A percentile compares a stretch with the other conserved stretches of the same genome.
phyloP scores from a whole-genome alignment of 2,888 invertebrate genomes.

The Deilephila porcellus region DNA sequence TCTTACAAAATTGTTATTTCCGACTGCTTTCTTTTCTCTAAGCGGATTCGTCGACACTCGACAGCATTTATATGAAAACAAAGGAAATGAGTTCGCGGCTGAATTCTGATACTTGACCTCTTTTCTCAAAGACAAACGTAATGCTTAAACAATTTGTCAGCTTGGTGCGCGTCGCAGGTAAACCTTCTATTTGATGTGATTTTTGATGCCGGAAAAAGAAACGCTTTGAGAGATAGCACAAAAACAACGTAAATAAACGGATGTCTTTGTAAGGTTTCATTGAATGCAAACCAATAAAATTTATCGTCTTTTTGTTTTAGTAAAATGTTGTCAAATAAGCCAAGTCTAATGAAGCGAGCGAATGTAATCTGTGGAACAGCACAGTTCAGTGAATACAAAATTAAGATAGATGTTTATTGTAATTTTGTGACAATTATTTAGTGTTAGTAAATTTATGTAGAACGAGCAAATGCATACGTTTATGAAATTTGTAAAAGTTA shows the following conservation, averaged over 20 bases:
- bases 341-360: not conserved
- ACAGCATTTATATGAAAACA: slow-evolving; percentile 71
- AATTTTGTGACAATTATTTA: not conserved
- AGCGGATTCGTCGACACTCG: slow-evolving; percentile 75
- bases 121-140: slow-evolving; percentile 61
- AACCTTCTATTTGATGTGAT: slow-evolving; percentile 38
- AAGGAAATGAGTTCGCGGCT: slow-evolving; percentile 76
- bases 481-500: too few relatives aligned
- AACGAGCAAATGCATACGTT: not conserved
- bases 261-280: not conserved
- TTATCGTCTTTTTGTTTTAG: not conserved
- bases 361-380: not conserved
- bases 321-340: not conserved
- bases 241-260: not conserved
- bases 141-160: slow-evolving; percentile 60
- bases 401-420: slow-evolving; percentile 6
- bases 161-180: slow-evolving; percentile 36
- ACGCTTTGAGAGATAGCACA: not conserved
- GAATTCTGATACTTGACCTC: slow-evolving; percentile 73
- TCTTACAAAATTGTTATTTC: slow-evolving; percentile 83
- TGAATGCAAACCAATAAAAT: not conserved
- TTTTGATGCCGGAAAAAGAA: slow-evolving; percentile 6
- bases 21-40: slow-evolving; percentile 77
- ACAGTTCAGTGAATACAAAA: not conserved
- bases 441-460: not conserved